phyloP scores from a whole-genome alignment of 1,140 invertebrate genomes.

The Gryon sp. region DNA sequence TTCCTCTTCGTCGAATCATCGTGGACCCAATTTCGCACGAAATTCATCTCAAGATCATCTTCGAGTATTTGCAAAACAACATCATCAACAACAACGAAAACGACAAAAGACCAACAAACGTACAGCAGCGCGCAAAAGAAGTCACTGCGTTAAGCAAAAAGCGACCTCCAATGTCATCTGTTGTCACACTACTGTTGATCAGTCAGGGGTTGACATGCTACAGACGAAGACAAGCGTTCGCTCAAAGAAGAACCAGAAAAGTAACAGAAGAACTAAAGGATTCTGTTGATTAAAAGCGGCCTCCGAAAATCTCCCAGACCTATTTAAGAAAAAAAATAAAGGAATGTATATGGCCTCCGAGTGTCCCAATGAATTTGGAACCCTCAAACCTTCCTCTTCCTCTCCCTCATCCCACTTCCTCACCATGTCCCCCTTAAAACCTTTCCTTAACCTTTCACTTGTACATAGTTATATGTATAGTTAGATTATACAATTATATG shows the following conservation, averaged over 20 bases:
- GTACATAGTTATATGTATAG: conserved; percentile 80
- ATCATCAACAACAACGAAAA: conserved; percentile 13
- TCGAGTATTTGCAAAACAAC: no score
- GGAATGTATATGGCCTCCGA: conserved; percentile 12
- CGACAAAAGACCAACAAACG: no score
- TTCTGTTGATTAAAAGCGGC: conserved; percentile 22
- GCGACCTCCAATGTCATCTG: neutral
- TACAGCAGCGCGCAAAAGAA: no score
- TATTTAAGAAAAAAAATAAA: conserved; percentile 9
- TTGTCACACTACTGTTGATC: neutral
- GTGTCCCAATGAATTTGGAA: conserved; percentile 29
- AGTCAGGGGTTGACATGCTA: no score
- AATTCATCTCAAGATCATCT: no score
- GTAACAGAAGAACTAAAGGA: neutral
- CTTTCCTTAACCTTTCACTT: conserved; percentile 68
- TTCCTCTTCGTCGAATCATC: conserved; percentile 51
- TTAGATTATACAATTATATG: conserved; percentile 75
- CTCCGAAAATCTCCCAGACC: conserved; percentile 48
- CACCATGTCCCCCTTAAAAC: no score
- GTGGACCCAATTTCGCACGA: neutral
- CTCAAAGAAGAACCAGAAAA: neutral
- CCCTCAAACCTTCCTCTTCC: conserved; percentile 35
- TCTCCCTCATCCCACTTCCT: no score
- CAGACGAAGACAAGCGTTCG: conserved; percentile 4
- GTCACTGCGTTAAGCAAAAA: neutral